Evolutionary conservation across 2,888 invertebrate species (phyloP).

Genomic region (Trachelus tabidus): DNA sequence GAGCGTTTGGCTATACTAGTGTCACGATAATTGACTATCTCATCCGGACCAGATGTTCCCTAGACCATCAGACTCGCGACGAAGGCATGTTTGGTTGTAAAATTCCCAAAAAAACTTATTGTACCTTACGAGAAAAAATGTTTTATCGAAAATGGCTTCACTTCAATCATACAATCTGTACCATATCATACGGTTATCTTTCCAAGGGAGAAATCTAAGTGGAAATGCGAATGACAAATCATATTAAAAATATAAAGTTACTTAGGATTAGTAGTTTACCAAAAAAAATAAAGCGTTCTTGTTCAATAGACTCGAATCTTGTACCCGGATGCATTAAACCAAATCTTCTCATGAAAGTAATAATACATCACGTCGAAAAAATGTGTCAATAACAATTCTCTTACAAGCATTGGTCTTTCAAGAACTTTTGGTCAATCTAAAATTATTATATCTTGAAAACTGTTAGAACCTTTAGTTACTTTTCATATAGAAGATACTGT

Average conservation of each 20-base stretch:
- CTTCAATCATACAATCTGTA: neutral
- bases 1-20: neutral
- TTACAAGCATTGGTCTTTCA: neutral
- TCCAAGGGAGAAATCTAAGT: neutral
- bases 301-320: neutral
- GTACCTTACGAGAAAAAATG: neutral
- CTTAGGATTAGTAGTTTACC: too few relatives aligned
- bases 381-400: neutral
- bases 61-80: neutral
- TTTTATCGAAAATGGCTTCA: neutral
- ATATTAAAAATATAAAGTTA: too few relatives aligned
- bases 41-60: neutral
- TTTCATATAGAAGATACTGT: too few relatives aligned
- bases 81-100: slow-evolving; percentile 3
- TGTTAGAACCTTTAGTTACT: too few relatives aligned
- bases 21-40: neutral
- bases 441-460: neutral
- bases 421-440: neutral
- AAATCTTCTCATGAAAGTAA: neutral
- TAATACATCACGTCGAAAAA: neutral
- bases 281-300: neutral
- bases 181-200: neutral
- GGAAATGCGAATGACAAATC: too few relatives aligned
- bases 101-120: neutral
- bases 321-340: neutral